Evolutionary conservation across 2,113 vertebrate genomes (phyloP), one percentile per base, ranked within the genome.

Genomic region (Sorex araneus): DNA sequence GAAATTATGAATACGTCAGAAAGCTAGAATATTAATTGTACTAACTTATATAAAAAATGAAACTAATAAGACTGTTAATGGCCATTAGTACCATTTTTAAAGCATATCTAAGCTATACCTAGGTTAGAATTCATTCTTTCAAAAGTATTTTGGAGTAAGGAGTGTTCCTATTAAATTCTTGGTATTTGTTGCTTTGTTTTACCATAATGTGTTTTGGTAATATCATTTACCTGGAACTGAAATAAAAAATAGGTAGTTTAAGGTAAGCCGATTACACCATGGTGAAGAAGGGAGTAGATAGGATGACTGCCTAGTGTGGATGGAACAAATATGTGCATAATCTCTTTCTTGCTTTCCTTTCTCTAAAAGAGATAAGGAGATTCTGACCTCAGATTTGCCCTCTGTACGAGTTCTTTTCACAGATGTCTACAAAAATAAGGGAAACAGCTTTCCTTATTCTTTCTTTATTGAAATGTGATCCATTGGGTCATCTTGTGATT

Each of bases 151-250:
- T 28, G 86, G 64, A 71, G 77, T 30, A 92, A 54, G 23, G 64
- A 86, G 70, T 82, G 70, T 73, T 86, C 30, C 13, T 85, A 63
- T 32, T 79, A 54, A 63, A 77, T 76, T 85, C 67, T 69, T 70
- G 89, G 57, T 54, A 57, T 80, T 92, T 74, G n/a, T 89, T 92
- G 81, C 69, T 92, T 86, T 71, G 60, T 8, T 60, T 69, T 81
- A 45, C 18, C 57, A 21, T 60, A 60, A 86, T 82, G 50, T 81
- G 85, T 94, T 92, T 80, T 80, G 69, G 40, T 63, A 85, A 94
- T 85, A 70, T 85, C 76, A n/a, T 71, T 81, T 32, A 86, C 25
- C n/a, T 85, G 71, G 40, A 92, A 63, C 64, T 89, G 74, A 92
- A 92, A 74, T 87, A 81, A 76, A 70, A 63, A 93, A 36, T 73